phyloP scores from a whole-genome alignment of 2,113 vertebrate species.

The Erinaceus europaeus region DNA sequence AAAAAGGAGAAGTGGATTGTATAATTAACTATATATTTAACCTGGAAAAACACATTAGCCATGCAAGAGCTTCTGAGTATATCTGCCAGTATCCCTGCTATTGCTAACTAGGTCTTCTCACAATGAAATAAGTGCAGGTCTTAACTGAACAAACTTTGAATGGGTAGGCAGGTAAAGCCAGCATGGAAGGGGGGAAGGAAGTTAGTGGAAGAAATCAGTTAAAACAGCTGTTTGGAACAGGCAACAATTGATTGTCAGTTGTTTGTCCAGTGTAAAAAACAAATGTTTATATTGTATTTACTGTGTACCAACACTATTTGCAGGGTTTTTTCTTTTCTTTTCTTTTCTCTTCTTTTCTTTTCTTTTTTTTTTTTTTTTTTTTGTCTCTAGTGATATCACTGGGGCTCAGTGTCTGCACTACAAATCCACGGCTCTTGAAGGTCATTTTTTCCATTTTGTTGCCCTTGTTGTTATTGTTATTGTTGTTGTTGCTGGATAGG shows the following conservation, averaged over 20 bases:
- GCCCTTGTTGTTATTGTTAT: too few relatives aligned
- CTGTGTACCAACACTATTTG: background rate
- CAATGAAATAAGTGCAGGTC: background rate
- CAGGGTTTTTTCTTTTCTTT: background rate
- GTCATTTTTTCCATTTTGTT: too few relatives aligned
- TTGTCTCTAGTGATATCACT: too few relatives aligned
- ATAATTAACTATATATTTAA: background rate
- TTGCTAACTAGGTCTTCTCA: background rate
- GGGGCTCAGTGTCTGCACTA: too few relatives aligned
- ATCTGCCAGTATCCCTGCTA: background rate
- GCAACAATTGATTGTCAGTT: background rate
- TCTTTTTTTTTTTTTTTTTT: too few relatives aligned
- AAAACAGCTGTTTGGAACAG: background rate
- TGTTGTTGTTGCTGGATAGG: too few relatives aligned
- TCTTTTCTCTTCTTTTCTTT: too few relatives aligned
- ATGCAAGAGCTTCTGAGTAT: background rate
- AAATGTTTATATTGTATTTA: background rate
- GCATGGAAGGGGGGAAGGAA: background rate
- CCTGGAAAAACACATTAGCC: background rate
- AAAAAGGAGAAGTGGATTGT: slow-evolving; percentile 26
- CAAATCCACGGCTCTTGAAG: too few relatives aligned
- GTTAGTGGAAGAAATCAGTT: background rate
- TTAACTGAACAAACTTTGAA: background rate
- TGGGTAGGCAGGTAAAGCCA: background rate
- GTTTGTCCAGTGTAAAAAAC: background rate